These are phyloP conservation scores for Caenorhabditis japonica DNA, from an alignment of 2,888 invertebrate species.

Conservation along the genomic window DNA sequence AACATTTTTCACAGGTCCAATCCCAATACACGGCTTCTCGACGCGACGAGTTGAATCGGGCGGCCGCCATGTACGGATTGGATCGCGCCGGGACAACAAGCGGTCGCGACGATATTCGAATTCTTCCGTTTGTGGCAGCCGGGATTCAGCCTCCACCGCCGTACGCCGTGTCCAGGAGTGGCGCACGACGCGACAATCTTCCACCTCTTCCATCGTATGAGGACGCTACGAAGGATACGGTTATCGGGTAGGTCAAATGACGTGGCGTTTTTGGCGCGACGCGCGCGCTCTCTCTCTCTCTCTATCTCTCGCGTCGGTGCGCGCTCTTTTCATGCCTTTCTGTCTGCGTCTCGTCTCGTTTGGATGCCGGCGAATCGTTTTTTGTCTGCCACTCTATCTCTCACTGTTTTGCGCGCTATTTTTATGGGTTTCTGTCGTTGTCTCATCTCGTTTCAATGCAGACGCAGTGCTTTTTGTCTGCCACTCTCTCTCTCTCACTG, in stretches of 20 bases:
- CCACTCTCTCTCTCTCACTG: no score
- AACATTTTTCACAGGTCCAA: no score
- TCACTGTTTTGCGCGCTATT: no score
- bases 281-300: no score
- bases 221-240: constrained; percentile 74
- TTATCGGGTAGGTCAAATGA: constrained; percentile 55
- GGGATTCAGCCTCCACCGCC: constrained; percentile 74
- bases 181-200: constrained; percentile 59
- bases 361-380: no score
- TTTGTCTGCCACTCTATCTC: no score
- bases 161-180: constrained; percentile 52
- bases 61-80: constrained; percentile 58
- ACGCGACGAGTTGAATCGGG: constrained; percentile 60
- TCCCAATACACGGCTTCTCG: constrained; percentile 59
- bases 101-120: constrained; percentile 47
- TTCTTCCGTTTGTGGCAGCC: constrained; percentile 62
- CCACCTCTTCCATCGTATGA: constrained; percentile 76
- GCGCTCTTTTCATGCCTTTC: no score
- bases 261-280: constrained; percentile 1
- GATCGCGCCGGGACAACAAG: constrained; percentile 32
- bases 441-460: no score
- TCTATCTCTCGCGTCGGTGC: no score
- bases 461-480: no score
- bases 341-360: no score
- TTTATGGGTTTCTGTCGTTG: no score